Evolutionary conservation across 2,113 vertebrate genomes (phyloP), one percentile per base, ranked within the genome.

Genomic region (Ptyas mucosa): DNA sequence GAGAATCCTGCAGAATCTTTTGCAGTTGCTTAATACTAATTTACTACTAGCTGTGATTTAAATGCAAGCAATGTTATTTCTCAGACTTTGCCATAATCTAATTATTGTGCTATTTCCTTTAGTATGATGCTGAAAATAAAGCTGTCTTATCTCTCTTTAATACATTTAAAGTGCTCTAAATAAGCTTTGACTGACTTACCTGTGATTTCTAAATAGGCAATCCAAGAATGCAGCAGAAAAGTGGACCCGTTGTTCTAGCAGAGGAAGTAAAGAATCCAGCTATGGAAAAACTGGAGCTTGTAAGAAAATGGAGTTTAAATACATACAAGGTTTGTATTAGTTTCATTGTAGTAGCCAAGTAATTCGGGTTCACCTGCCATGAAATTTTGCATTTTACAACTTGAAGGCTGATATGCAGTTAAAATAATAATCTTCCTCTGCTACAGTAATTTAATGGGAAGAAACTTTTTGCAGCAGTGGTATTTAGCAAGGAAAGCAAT

Each of bases 221-320:
- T 87, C 52, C 94, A 90, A 97, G 94, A 95, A 91, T 96, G 89
- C 97, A 98, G 92, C 96, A 97, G 92, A 97, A 96, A 90, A 98
- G 98, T 86, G 98, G 99, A 92, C 98, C 99, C 0, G 96, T 99
- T 97, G 98, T 99, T 92, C 97, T 99, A 87, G 98, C 99, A 54
- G 99, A 99, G 91, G 99, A 99, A 96, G 95, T 99, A 55, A 99
- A 98, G 97, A 99, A 97, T 96, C 98, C 99, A 51, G 99, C 99
- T n/a, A 98, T 99, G 98, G 99, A 99, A 96, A 99, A 99, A 97
- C 96, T 99, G 96, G 99, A 99, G 92, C 97, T 99, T 87, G 98
- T 99, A 96, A 98, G 99, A 95, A 99, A 98, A 96, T 99, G 99
- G 99, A 99, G 99, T 97, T 98, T 99, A 96, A 99, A 99, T 96